Percentiles rank a stretch among this genome's conserved stretches.
These are phyloP conservation scores for Zosterops hypoxanthus DNA, from an alignment of 2,113 vertebrate species.

Conservation along the genomic window DNA sequence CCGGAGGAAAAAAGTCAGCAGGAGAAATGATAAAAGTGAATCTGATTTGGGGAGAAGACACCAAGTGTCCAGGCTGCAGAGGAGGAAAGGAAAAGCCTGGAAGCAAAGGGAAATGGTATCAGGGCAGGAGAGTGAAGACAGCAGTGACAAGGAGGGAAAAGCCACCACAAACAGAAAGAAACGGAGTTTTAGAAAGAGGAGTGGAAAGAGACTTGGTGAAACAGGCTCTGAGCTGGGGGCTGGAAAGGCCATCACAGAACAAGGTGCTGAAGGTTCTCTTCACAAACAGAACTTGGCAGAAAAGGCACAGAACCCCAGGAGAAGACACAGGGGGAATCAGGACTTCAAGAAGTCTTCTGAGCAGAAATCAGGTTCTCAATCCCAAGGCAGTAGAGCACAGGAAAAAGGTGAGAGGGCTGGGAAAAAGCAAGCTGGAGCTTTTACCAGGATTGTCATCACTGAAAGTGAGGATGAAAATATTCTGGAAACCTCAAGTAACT, in stretches of 20 bases:
- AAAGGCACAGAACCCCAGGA: neutral
- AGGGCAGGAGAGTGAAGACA: neutral
- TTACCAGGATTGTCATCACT: neutral
- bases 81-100: neutral
- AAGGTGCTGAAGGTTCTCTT: neutral
- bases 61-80: neutral
- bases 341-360: neutral
- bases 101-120: neutral
- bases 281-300: neutral
- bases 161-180: neutral
- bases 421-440: neutral
- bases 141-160: neutral
- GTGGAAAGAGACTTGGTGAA: neutral
- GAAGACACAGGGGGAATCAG: neutral
- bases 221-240: neutral
- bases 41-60: neutral
- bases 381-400: neutral
- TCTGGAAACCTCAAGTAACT: neutral
- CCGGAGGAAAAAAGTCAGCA: neutral
- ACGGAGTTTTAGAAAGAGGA: neutral
- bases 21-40: neutral
- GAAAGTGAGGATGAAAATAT: slow-evolving; percentile 3
- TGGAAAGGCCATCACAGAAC: neutral
- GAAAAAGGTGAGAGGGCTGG: neutral
- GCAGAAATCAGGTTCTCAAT: neutral